Percentiles rank a stretch among this genome's conserved stretches.
Evolutionary conservation across 2,888 invertebrate species (phyloP).

Genomic region (Amorpha juglandis): DNA sequence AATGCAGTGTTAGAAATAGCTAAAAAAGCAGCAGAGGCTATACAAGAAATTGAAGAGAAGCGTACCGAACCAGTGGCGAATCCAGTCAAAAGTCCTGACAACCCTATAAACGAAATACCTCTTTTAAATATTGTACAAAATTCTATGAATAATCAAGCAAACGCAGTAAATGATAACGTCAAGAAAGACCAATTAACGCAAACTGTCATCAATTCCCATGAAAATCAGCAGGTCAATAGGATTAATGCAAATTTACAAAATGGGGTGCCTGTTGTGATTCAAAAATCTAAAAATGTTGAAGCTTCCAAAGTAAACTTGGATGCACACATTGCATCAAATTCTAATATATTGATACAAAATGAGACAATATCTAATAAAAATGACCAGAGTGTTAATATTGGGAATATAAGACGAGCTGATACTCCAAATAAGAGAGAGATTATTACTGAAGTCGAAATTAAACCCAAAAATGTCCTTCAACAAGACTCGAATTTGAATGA

Average conservation of each 20-base stretch:
- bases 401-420: not conserved
- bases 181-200: not conserved
- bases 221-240: not conserved
- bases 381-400: not conserved
- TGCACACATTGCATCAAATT: not conserved
- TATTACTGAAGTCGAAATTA: not conserved
- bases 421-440: not conserved
- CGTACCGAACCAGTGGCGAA: slow-evolving; percentile 3
- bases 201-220: not conserved
- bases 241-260: not conserved
- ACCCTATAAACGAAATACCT: not conserved
- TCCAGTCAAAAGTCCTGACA: slow-evolving; percentile 34
- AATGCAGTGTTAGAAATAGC: slow-evolving; percentile 78
- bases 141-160: not conserved
- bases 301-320: not conserved
- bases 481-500: not conserved
- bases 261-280: not conserved
- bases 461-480: not conserved
- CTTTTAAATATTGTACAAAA: slow-evolving; percentile 8
- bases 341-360: not conserved
- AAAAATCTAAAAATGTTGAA: not conserved
- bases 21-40: slow-evolving; percentile 75
- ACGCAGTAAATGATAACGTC: not conserved
- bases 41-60: slow-evolving; percentile 67
- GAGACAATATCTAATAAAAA: not conserved